phyloP scores from a whole-genome alignment of 2,888 invertebrate genomes.

The Tachina fera region DNA sequence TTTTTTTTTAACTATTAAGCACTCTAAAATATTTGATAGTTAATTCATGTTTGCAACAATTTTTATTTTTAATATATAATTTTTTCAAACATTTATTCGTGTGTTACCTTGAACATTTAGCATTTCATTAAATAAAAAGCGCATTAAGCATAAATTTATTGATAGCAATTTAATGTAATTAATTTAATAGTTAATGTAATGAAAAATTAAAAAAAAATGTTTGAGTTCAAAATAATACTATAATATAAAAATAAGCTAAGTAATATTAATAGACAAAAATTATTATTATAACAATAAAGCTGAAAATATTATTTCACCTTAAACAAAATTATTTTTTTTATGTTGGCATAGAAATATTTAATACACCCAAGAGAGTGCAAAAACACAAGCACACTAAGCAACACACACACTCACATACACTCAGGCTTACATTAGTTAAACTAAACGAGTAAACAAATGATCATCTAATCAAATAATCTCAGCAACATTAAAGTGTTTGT shows the following conservation, averaged over 20 bases:
- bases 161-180: slow-evolving; percentile 51
- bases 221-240: slow-evolving; percentile 23
- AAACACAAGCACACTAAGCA: neutral
- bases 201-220: slow-evolving; percentile 28
- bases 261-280: slow-evolving; percentile 36
- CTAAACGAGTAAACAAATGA: slow-evolving; percentile 69
- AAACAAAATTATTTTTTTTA: neutral
- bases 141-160: slow-evolving; percentile 39
- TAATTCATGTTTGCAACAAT: slow-evolving; percentile 25
- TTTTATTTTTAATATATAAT: too few relatives aligned
- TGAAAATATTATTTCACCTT: neutral
- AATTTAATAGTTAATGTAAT: slow-evolving; percentile 54
- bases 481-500: slow-evolving; percentile 57
- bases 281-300: slow-evolving; percentile 35
- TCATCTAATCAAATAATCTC: slow-evolving; percentile 72
- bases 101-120: slow-evolving; percentile 50
- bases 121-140: slow-evolving; percentile 51
- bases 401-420: neutral
- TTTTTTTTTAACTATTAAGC: slow-evolving; percentile 8
- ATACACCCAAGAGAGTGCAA: slow-evolving; percentile 56
- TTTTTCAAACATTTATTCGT: neutral
- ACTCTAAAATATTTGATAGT: slow-evolving; percentile 18
- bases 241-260: neutral
- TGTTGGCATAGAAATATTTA: slow-evolving; percentile 43
- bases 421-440: slow-evolving; percentile 40